Conservation (phyloP, 2,113 vertebrate genomes). For the Ploceus nigricollis region DNA sequence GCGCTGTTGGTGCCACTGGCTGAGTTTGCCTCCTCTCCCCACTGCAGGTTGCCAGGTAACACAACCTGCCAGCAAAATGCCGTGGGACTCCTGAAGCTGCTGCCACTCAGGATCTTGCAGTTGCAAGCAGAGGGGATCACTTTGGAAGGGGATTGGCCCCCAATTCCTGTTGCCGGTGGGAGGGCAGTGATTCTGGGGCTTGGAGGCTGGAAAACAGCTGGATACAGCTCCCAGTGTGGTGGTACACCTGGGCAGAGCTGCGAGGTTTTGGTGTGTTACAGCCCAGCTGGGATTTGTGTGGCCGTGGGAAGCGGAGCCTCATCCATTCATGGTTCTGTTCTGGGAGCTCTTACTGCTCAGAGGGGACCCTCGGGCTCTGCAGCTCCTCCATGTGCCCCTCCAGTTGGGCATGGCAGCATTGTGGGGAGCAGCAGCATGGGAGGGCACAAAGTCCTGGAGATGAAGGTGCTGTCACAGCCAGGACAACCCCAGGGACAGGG, state of each 20-base stretch:
- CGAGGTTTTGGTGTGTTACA: not conserved
- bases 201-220: not conserved
- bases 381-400: accelerated
- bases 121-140: not conserved
- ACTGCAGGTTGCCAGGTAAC: slow-evolving; percentile 58
- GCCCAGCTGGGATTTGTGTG: not conserved
- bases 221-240: not conserved
- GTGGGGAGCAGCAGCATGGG: not conserved
- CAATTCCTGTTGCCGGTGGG: accelerated
- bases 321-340: accelerated
- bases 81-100: not conserved
- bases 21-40: slow-evolving; percentile 36
- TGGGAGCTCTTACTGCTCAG: not conserved
- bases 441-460: not conserved
- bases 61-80: slow-evolving; percentile 40
- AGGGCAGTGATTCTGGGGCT: not conserved
- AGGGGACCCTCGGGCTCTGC: accelerated
- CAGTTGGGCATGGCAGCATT: accelerated
- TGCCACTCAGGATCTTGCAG: not conserved
- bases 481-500: not conserved
- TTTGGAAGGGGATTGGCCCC: not conserved
- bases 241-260: not conserved
- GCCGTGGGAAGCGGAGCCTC: accelerated
- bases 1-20: not conserved
- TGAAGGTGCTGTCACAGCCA: not conserved